Base-by-base conservation (phyloP, 2,113 vertebrate species). In the Helogale parvula region DNA sequence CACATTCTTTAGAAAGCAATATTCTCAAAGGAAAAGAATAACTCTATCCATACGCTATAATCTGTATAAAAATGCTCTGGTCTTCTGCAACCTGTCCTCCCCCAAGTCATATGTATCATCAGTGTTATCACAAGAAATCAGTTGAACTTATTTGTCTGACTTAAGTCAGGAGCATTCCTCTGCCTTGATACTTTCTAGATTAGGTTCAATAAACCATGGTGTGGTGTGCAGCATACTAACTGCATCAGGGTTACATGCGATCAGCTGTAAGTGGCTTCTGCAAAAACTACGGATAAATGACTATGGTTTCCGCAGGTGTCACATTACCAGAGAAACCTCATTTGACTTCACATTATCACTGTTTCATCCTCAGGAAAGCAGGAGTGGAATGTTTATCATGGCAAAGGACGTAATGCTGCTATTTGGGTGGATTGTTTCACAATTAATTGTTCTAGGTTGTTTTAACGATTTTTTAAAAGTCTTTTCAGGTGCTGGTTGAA, bases 341-440 rank as follows among this genome's bases (percentile, higher is more conserved):
- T 97, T 92, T 96, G 97, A 98, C 98, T 99, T 98, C 98, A 98
- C 98, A 98, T 98, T 98, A 97, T 98, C 97, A 97, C 97, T 82
- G 97, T 98, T 98, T 98, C 98, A 98, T 99, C 98, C 98, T 98
- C 97, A 95, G 29, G 96, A 98, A 97, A 98, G 97, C 97, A 97
- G 98, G 97, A 98, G 97, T 98, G 98, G 99, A 99, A 99, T 99
- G 98, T 98, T 98, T 98, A 97, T 98, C 98, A 97, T 66, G 97
- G 97, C 94, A 98, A 98, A 98, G 97, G 98, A 96, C 95, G 98
- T 97, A 98, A 98, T 93, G 98, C 98, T 97, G 98, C 98, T 97
- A 96, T 98, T 93, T 88, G 92, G 90, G 98, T 94, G 98, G 97
- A 97, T 68, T 98, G 98, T 96, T 97, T 98, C 96, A 98, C 96